Percentiles rank a stretch among this genome's conserved stretches.
These are phyloP conservation scores for Crepidodera aurea DNA, from an alignment of 2,888 invertebrate genomes.

Conservation along the genomic window DNA sequence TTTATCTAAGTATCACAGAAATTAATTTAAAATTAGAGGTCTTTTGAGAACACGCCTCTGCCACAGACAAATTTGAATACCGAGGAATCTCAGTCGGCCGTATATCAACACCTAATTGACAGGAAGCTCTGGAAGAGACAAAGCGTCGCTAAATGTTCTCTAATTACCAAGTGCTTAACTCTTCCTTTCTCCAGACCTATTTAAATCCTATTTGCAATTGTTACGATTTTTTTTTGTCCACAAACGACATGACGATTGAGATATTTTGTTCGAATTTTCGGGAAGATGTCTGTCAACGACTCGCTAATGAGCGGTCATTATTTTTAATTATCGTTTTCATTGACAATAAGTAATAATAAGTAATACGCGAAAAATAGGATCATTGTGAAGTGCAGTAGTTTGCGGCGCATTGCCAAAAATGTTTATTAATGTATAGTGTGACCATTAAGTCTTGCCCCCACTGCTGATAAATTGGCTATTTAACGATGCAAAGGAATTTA, in stretches of 20 bases:
- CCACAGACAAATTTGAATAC: not conserved
- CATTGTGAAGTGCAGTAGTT: too few species aligned
- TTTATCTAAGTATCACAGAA: too few species aligned
- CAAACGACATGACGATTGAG: slow-evolving; percentile 38
- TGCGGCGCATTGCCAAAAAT: too few species aligned
- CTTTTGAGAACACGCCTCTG: not conserved
- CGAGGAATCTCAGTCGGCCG: slow-evolving; percentile 43
- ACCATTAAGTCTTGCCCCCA: too few species aligned
- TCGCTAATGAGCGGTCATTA: slow-evolving; percentile 15
- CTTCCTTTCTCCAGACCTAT: slow-evolving; percentile 50
- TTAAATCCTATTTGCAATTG: slow-evolving; percentile 58
- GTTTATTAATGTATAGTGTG: too few species aligned
- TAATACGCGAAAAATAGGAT: too few species aligned
- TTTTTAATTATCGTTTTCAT: not conserved
- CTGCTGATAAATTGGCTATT: too few species aligned
- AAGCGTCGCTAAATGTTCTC: slow-evolving; percentile 64
- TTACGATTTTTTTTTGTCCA: slow-evolving; percentile 42
- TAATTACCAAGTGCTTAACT: slow-evolving; percentile 56
- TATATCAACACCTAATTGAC: slow-evolving; percentile 64
- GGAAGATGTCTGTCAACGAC: slow-evolving; percentile 14
- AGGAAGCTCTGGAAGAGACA: slow-evolving; percentile 60
- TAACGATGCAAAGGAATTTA: too few species aligned
- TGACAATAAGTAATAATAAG: not conserved
- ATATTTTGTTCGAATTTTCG: slow-evolving; percentile 37
- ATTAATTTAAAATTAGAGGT: too few species aligned